Conservation (phyloP, 2,113 vertebrate species). For the Isichthys henryi region DNA sequence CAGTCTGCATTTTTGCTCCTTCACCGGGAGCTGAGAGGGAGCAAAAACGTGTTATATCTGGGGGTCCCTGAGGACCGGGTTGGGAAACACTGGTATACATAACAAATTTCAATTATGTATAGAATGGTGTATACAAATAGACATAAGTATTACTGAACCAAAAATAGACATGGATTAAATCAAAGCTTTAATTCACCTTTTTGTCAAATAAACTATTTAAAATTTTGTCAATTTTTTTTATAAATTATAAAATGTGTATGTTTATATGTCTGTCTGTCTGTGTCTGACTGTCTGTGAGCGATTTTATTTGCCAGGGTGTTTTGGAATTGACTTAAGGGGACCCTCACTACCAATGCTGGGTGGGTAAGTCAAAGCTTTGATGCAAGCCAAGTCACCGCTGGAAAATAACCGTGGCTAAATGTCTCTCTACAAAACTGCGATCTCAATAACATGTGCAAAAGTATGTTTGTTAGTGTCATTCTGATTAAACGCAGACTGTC, state of each 20-base stretch:
- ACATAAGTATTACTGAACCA: slow-evolving; percentile 13
- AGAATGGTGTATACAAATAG: slow-evolving; percentile 15
- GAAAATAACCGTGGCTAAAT: slow-evolving; percentile 14
- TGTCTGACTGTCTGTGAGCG: neutral
- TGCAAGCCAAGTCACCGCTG: neutral
- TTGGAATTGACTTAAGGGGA: neutral
- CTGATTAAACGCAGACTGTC: neutral
- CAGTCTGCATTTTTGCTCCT: neutral
- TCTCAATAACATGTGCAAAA: neutral
- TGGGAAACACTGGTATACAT: neutral
- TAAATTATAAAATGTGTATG: neutral
- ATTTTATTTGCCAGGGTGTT: neutral
- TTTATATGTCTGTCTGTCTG: neutral
- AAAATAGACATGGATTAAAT: slow-evolving; percentile 7
- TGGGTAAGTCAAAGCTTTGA: slow-evolving; percentile 7
- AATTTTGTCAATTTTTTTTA: neutral
- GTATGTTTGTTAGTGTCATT: slow-evolving; percentile 8
- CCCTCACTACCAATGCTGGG: neutral
- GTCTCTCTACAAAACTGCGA: neutral
- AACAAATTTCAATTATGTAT: neutral
- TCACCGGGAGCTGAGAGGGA: neutral
- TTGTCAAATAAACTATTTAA: neutral
- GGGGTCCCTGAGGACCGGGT: neutral
- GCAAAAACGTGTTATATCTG: neutral
- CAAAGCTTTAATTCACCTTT: slow-evolving; percentile 16